Percentiles rank a stretch among this genome's conserved stretches.
Conservation (phyloP, 2,113 vertebrate genomes). For the Salvelinus namaycush region DNA sequence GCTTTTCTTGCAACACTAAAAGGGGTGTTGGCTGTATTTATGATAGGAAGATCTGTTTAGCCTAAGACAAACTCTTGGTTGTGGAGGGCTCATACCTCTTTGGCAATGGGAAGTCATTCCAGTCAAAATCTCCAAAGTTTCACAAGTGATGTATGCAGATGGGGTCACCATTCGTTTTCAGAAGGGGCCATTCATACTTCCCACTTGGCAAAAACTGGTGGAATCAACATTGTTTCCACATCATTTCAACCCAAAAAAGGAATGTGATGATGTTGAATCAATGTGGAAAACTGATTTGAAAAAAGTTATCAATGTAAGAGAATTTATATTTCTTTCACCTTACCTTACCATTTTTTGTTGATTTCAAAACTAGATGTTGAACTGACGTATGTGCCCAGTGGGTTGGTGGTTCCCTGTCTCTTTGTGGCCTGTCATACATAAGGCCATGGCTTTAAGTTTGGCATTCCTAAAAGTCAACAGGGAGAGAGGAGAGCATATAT, state of each 20-base stretch:
- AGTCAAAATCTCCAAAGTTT: not conserved
- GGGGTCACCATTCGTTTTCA: not conserved
- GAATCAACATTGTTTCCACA: too few relatives aligned
- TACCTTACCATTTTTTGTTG: too few relatives aligned
- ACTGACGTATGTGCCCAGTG: too few relatives aligned
- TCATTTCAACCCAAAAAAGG: too few relatives aligned
- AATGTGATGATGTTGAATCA: too few relatives aligned
- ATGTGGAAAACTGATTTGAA: too few relatives aligned
- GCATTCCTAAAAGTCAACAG: slow-evolving; percentile 61
- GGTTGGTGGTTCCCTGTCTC: not conserved
- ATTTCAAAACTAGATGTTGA: too few relatives aligned
- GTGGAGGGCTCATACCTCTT: not conserved
- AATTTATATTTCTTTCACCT: too few relatives aligned
- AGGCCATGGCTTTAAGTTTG: slow-evolving; percentile 15
- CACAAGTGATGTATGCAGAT: not conserved
- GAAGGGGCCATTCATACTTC: not conserved
- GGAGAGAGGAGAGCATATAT: slow-evolving; percentile 38
- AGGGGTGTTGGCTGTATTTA: slow-evolving; percentile 3
- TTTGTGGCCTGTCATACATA: not conserved
- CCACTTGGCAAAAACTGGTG: too few relatives aligned
- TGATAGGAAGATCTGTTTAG: slow-evolving; percentile 5
- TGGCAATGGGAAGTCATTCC: not conserved
- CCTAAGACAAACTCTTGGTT: not conserved
- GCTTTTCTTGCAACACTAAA: slow-evolving; percentile 25
- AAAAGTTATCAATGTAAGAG: too few relatives aligned